phyloP scores from a whole-genome alignment of 2,888 invertebrate species.

The Coelopa pilipes region DNA sequence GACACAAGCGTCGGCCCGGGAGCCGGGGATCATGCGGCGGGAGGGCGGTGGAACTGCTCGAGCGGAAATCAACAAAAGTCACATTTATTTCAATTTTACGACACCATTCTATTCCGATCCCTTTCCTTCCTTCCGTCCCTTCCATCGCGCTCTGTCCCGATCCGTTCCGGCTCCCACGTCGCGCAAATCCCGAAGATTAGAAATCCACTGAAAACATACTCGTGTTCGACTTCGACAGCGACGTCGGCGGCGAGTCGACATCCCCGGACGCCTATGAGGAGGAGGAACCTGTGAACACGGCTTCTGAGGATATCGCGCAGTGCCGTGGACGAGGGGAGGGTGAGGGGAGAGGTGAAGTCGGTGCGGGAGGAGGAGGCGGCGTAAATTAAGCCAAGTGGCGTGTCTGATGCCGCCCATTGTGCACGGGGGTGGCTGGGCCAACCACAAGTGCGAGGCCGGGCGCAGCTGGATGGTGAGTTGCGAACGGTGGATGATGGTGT shows the following conservation, averaged over 20 bases:
- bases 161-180: constrained; percentile 1
- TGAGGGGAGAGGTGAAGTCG: too few species aligned
- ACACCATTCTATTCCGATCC: constrained; percentile 51
- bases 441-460: constrained; percentile 51
- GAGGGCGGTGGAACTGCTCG: constrained; percentile 49
- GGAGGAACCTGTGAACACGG: constrained; percentile 4
- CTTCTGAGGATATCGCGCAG: not conserved
- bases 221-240: constrained; percentile 47
- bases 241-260: constrained; percentile 51
- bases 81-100: constrained; percentile 59
- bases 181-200: constrained; percentile 49
- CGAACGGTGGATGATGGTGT: too few species aligned
- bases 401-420: constrained; percentile 37
- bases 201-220: constrained; percentile 47
- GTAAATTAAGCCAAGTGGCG: constrained; percentile 44
- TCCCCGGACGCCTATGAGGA: constrained; percentile 48
- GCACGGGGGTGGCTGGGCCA: constrained; percentile 52
- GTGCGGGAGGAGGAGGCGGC: constrained; percentile 5
- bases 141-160: too few species aligned
- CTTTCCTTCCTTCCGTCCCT: not conserved
- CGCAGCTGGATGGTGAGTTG: not conserved
- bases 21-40: not conserved
- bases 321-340: not conserved
- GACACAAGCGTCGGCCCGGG: not conserved
- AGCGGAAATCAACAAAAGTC: constrained; percentile 50